Evolutionary conservation across 2,888 invertebrate genomes (phyloP), one percentile per base, ranked within the genome.

Genomic region (Orchesellides sinensis): DNA sequence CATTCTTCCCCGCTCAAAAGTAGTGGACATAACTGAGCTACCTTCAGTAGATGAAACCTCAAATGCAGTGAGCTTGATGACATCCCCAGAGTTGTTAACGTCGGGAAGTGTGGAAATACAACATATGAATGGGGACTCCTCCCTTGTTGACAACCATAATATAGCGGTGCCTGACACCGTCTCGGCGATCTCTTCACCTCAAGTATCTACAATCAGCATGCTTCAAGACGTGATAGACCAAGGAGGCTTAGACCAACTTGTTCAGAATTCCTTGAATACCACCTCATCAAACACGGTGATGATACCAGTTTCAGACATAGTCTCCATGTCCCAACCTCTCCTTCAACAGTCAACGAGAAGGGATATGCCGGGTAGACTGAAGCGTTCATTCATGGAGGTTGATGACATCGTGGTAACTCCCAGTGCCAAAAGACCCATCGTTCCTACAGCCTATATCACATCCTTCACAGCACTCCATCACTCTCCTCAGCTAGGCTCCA

Each of bases 391-490:
- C 73, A 25, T 83, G 35, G 88, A 88, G 52, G 85, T 87, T 29
- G 88, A 88, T 56, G 88, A 88, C 59, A 75, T 86, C 45, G 83
- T 86, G 61, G 81, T 86, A 73, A 78, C 86, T 80, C 73, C 86
- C 80, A 87, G 87, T 87, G 87, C 88, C 85, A 88, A 88, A 87
- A 65, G 88, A 83, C 56, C 87, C 23, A 81, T 84, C 69, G 84
- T 85, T 77, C 87, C 86, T 49, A 66, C 87, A 54, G 84, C 86
- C 84, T 87, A 83, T 68, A 83, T 87, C 40, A 59, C 87, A 49
- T 83, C 87, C 10, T 88, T 85, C 83, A 85, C 79, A 78, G 74
- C 86, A 66, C 75, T 86, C 45, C 87, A 86, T 77, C 88, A 86
- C 61, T 80, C 88, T 59, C 83, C 87, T 56, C 88, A 87, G 66